A percentile compares a stretch with the other conserved stretches of the same genome.
Evolutionary conservation across 2,113 vertebrate genomes (phyloP).

Genomic region (Peromyscus polionotus): DNA sequence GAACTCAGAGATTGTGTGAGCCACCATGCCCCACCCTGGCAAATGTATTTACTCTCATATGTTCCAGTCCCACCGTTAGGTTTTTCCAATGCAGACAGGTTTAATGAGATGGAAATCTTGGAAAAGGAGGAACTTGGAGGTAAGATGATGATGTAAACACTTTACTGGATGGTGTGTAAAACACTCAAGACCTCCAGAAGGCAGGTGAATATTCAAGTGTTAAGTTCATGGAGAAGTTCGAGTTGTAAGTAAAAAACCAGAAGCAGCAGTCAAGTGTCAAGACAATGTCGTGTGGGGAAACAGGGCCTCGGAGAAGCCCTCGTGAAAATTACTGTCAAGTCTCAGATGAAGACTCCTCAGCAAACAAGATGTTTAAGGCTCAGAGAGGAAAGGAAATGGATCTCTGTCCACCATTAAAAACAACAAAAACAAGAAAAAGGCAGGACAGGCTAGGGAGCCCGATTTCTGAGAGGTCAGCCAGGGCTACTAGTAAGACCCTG

Average conservation of each 20-base stretch:
- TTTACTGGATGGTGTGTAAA: background rate
- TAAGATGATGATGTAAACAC: background rate
- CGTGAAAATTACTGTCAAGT: background rate
- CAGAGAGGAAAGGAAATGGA: background rate
- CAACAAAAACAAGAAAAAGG: background rate
- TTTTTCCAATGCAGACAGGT: background rate
- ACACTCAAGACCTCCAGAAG: background rate
- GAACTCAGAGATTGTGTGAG: background rate
- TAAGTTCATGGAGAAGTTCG: background rate
- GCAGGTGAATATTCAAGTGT: background rate
- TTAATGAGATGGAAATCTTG: background rate
- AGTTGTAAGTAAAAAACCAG: background rate
- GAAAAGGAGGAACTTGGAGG: background rate
- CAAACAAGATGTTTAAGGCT: conserved; percentile 2
- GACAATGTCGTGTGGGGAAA: background rate
- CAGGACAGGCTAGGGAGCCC: background rate
- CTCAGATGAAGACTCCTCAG: background rate
- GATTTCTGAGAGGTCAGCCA: background rate
- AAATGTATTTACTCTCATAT: background rate
- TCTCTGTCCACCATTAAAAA: background rate
- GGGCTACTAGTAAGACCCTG: background rate
- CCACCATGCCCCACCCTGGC: background rate
- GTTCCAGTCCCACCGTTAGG: background rate
- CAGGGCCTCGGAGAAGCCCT: background rate
- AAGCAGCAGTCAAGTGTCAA: background rate